These are phyloP conservation scores for Napeogenes sylphis DNA, from an alignment of 2,888 invertebrate species.

Conservation along the genomic window DNA sequence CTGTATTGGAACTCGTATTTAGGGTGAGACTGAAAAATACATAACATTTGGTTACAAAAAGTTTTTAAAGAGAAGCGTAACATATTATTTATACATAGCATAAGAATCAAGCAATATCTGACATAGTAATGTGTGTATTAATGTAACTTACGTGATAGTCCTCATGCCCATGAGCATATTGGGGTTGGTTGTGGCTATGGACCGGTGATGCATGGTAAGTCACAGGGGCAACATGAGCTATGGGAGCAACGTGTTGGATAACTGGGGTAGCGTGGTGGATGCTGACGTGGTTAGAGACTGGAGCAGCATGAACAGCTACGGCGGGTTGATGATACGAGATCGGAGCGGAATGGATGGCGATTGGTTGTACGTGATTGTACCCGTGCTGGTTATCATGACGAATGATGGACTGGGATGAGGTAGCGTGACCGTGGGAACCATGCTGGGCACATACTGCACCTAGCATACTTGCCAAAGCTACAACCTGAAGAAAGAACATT, in stretches of 20 bases:
- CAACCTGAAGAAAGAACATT: too few species aligned
- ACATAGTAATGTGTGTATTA: too few species aligned
- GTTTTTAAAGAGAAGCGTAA: too few species aligned
- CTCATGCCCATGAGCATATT: constrained; percentile 38
- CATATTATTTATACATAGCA: too few species aligned
- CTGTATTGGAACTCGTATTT: constrained; percentile 75
- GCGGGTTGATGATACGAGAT: constrained; percentile 12
- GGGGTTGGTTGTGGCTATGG: constrained; percentile 35
- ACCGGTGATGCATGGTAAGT: constrained; percentile 25
- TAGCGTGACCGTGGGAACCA: constrained; percentile 34
- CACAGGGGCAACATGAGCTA: constrained; percentile 31
- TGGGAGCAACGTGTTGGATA: constrained; percentile 18
- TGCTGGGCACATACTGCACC: constrained; percentile 20
- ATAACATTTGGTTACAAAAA: too few species aligned
- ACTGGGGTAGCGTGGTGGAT: constrained; percentile 25
- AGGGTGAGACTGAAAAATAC: constrained; percentile 58
- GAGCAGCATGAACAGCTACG: constrained; percentile 10
- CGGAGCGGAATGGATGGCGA: constrained; percentile 11
- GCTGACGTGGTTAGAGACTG: constrained; percentile 9
- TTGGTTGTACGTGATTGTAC: constrained; percentile 24
- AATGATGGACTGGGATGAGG: constrained; percentile 33
- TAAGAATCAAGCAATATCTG: too few species aligned
- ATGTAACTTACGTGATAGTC: constrained; percentile 48
- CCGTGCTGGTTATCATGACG: constrained; percentile 29
- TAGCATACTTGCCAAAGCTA: not conserved